A percentile compares a stretch with the other conserved stretches of the same genome.
Conservation (phyloP, 2,797 vertebrate genomes). For the Artibeus lituratus region DNA sequence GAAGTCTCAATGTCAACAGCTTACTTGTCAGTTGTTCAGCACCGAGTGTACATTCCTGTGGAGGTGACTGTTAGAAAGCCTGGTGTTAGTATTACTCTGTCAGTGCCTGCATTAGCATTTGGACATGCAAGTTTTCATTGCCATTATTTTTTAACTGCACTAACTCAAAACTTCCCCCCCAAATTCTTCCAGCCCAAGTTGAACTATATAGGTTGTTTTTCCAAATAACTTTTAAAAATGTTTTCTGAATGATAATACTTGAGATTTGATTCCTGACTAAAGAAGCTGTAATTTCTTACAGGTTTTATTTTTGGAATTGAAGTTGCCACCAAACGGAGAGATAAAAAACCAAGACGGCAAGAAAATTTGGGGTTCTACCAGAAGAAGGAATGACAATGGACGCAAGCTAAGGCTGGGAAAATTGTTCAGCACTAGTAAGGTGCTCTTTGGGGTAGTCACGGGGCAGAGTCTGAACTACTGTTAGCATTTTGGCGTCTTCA, state of each 20-base stretch:
- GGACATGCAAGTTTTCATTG: neutral
- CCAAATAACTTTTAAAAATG: slow-evolving; percentile 72
- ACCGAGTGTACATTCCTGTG: neutral
- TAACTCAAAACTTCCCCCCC: neutral
- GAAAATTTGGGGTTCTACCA: slow-evolving; percentile 93
- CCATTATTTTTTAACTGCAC: neutral
- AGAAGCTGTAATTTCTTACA: slow-evolving; percentile 71
- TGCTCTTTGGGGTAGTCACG: slow-evolving; percentile 65
- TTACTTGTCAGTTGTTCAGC: neutral
- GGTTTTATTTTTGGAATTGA: slow-evolving; percentile 96
- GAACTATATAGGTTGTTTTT: slow-evolving; percentile 16
- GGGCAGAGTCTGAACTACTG: neutral
- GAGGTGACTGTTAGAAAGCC: neutral
- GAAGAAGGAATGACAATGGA: slow-evolving; percentile 84
- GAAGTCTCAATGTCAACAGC: neutral
- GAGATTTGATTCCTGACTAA: slow-evolving; percentile 50
- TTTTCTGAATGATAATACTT: slow-evolving; percentile 18
- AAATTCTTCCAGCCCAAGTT: neutral
- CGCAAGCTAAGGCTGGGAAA: slow-evolving; percentile 85
- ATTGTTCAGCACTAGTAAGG: slow-evolving; percentile 96
- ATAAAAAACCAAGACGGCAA: slow-evolving; percentile 85
- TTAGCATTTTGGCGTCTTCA: neutral
- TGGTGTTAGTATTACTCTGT: neutral
- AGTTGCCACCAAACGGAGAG: slow-evolving; percentile 93
- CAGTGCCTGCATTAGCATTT: neutral